These are phyloP conservation scores for Barypeithes pellucidus DNA, from an alignment of 2,888 invertebrate genomes.

Conservation along the genomic window DNA sequence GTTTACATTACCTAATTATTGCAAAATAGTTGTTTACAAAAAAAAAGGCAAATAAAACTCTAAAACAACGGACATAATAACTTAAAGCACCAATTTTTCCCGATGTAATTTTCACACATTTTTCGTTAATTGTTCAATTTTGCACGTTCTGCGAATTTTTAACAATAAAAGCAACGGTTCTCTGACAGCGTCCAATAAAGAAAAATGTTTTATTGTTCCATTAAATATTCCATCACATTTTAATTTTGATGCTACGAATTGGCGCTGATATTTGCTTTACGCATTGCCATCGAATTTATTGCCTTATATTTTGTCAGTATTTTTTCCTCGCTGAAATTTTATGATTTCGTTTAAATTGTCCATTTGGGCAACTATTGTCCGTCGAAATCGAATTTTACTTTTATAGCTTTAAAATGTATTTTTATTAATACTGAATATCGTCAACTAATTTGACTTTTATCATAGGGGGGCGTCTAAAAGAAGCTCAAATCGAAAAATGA, in stretches of 20 bases:
- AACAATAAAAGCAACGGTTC: conserved; percentile 54
- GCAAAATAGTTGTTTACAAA: too few relatives aligned
- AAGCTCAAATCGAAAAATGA: too few relatives aligned
- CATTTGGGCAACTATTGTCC: conserved; percentile 30
- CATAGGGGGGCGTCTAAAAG: too few relatives aligned
- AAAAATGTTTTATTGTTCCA: conserved; percentile 63
- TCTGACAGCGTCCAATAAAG: conserved; percentile 63
- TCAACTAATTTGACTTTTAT: too few relatives aligned
- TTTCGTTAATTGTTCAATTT: conserved; percentile 19
- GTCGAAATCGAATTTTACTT: neutral
- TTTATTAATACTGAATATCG: neutral
- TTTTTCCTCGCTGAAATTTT: conserved; percentile 34
- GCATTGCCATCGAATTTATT: conserved; percentile 45
- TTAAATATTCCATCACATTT: conserved; percentile 62
- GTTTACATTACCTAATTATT: too few relatives aligned
- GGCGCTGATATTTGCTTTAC: conserved; percentile 48
- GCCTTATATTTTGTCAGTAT: conserved; percentile 15
- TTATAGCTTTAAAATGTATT: neutral
- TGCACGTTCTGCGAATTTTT: conserved; percentile 39
- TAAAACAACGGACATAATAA: neutral
- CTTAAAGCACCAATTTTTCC: conserved; percentile 1
- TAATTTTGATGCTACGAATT: conserved; percentile 57
- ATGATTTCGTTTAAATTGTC: conserved; percentile 46
- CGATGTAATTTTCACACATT: conserved; percentile 14
- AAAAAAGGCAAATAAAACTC: too few relatives aligned